Evolutionary conservation across 2,888 invertebrate genomes (phyloP).

Genomic region (Venustoraphidia nigricollis): DNA sequence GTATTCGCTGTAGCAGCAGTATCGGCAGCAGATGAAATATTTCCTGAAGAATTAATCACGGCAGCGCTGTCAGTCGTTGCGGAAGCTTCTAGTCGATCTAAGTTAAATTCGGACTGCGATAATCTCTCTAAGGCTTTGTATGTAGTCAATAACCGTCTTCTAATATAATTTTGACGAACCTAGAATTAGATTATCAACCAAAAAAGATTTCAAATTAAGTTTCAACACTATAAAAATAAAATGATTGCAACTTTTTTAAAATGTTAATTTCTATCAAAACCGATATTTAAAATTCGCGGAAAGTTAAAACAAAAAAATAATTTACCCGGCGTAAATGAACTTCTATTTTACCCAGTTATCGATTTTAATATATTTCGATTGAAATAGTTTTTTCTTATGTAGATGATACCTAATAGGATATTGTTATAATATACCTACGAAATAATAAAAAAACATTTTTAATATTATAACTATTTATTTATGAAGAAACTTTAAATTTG

Average conservation of each 20-base stretch:
- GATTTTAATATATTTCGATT: no score
- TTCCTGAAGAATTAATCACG: background rate
- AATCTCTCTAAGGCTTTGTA: constrained; percentile 67
- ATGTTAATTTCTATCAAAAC: background rate
- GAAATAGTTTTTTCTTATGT: no score
- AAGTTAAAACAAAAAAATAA: no score
- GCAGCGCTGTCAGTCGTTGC: constrained; percentile 31
- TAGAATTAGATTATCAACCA: constrained; percentile 19
- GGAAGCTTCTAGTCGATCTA: constrained; percentile 54
- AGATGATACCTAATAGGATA: no score
- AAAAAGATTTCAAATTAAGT: background rate
- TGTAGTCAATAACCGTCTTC: constrained; percentile 59
- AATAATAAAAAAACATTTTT: no score
- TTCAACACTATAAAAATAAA: background rate
- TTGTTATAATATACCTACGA: no score
- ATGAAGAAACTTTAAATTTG: no score
- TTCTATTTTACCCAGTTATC: no score
- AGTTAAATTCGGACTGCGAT: constrained; percentile 72
- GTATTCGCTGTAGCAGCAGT: constrained; percentile 19
- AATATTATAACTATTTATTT: no score
- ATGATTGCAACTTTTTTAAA: background rate
- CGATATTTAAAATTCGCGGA: background rate
- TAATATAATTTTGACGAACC: constrained; percentile 70
- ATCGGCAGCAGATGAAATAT: constrained; percentile 18
- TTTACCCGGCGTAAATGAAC: no score